phyloP scores from a whole-genome alignment of 2,888 invertebrate genomes.

The Fissipunctia ypsillon region DNA sequence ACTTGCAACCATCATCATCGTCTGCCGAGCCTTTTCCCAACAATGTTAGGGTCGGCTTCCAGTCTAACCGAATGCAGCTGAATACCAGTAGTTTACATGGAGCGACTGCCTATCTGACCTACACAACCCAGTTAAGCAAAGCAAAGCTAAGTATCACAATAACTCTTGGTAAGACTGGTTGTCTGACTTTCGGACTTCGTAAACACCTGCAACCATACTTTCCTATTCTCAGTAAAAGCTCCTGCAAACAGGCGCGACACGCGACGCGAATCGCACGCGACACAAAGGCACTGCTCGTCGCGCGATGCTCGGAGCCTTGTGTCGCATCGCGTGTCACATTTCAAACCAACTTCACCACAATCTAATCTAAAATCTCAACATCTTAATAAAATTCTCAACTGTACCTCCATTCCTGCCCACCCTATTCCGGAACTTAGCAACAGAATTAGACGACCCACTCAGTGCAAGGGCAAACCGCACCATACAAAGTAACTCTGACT shows the following conservation, averaged over 20 bases:
- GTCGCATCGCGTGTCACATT: too few species aligned
- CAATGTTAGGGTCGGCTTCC: not conserved
- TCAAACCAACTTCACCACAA: not conserved
- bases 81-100: not conserved
- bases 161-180: too few species aligned
- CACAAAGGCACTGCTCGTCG: too few species aligned
- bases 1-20: not conserved
- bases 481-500: slow-evolving; percentile 71
- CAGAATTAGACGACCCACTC: slow-evolving; percentile 67
- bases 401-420: slow-evolving; percentile 31
- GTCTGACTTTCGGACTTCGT: not conserved
- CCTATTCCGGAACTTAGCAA: slow-evolving; percentile 67
- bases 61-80: not conserved
- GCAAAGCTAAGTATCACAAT: too few species aligned
- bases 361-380: slow-evolving; percentile 3
- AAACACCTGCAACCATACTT: too few species aligned
- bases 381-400: slow-evolving; percentile 8
- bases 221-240: too few species aligned
- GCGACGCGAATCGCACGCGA: too few species aligned
- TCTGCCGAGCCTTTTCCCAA: not conserved
- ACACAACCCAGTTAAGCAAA: not conserved
- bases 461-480: slow-evolving; percentile 69
- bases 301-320: too few species aligned
- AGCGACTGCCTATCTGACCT: not conserved
- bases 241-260: too few species aligned